Conservation (phyloP, 92 coral and sea anemone species). For the Epizoanthus illoricatus region DNA sequence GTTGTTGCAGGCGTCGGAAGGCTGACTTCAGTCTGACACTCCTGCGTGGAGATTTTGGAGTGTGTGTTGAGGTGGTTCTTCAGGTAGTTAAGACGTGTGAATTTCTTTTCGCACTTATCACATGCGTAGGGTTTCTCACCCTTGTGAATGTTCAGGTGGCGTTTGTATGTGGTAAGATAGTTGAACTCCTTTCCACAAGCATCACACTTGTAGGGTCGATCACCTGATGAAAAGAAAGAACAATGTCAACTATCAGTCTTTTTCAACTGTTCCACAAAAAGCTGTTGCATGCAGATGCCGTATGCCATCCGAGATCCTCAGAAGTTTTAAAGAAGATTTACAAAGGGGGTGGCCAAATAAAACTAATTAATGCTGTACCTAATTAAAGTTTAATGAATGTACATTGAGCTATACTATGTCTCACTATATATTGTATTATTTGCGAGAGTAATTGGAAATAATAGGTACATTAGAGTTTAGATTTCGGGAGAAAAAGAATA, state of each 20-base stretch:
- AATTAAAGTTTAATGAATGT: too few species aligned
- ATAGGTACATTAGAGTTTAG: too few species aligned
- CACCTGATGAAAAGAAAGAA: slow-evolving; percentile 52
- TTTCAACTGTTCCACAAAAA: not conserved
- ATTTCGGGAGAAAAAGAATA: too few species aligned
- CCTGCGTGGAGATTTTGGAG: slow-evolving; percentile 70
- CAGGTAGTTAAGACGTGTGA: slow-evolving; percentile 90
- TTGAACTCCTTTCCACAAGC: slow-evolving; percentile 93
- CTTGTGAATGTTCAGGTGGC: slow-evolving; percentile 96
- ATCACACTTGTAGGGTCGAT: slow-evolving; percentile 95
- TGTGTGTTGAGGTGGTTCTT: slow-evolving; percentile 92
- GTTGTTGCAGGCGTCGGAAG: slow-evolving; percentile 7
- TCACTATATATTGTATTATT: too few species aligned
- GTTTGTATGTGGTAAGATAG: slow-evolving; percentile 96
- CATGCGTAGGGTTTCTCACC: slow-evolving; percentile 97
- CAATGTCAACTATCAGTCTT: not conserved
- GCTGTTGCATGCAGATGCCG: not conserved
- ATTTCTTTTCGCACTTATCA: slow-evolving; percentile 86
- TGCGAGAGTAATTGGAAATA: too few species aligned
- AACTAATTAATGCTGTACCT: too few species aligned
- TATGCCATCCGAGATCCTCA: too few species aligned
- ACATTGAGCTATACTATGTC: too few species aligned
- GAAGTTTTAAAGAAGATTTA: too few species aligned
- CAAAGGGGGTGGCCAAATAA: too few species aligned
- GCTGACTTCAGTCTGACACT: slow-evolving; percentile 77